phyloP scores from a whole-genome alignment of 2,113 vertebrate species.

The Phycodurus eques region DNA sequence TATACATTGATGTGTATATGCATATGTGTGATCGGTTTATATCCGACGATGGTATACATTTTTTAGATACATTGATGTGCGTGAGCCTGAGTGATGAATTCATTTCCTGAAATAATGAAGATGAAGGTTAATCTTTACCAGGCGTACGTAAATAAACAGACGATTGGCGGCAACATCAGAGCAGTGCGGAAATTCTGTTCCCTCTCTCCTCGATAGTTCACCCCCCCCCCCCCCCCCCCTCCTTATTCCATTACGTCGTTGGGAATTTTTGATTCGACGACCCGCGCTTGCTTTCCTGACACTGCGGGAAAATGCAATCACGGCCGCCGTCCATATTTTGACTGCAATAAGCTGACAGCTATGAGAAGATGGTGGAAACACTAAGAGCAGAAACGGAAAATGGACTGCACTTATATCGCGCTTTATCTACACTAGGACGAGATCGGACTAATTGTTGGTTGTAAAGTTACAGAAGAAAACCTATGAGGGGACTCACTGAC shows the following conservation, averaged over 20 bases:
- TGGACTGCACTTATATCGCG: no score
- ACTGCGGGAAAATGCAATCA: conserved; percentile 35
- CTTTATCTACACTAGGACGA: no score
- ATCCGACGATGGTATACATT: conserved; percentile 25
- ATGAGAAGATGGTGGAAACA: conserved; percentile 58
- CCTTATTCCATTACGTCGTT: conserved; percentile 38
- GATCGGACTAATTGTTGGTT: no score
- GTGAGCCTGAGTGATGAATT: conserved; percentile 60
- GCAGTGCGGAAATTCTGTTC: not conserved
- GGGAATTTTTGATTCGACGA: conserved; percentile 47
- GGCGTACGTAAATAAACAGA: conserved; percentile 37
- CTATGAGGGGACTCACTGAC: no score
- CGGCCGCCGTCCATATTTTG: conserved; percentile 25
- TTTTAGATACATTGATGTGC: conserved; percentile 29
- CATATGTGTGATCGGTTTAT: not conserved
- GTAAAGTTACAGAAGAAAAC: no score
- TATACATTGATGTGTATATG: not conserved
- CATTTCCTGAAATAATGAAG: conserved; percentile 60
- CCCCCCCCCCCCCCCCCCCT: conserved; percentile 14
- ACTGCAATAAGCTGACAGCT: conserved; percentile 35
- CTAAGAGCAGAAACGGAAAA: not conserved
- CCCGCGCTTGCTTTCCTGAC: conserved; percentile 16
- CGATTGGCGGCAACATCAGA: conserved; percentile 17
- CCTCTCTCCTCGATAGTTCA: not conserved
- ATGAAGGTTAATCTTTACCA: conserved; percentile 57